phyloP scores from a whole-genome alignment of 2,113 vertebrate genomes.

The Myiagra hebetior region DNA sequence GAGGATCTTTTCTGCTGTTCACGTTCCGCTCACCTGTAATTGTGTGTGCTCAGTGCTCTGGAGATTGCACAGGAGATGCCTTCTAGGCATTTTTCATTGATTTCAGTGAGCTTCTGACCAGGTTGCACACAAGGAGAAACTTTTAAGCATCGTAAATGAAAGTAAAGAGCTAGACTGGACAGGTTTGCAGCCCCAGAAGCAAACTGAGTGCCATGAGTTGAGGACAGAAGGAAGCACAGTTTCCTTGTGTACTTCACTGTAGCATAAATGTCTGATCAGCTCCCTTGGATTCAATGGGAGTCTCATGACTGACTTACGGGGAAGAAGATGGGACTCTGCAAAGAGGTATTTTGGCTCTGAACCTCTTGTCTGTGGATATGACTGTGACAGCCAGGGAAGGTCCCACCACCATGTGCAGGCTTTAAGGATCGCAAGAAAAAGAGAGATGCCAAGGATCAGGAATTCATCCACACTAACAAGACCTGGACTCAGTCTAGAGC shows the following conservation, averaged over 20 bases:
- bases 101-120: neutral
- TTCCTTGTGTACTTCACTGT: neutral
- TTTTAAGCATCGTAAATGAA: neutral
- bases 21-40: neutral
- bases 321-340: neutral
- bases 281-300: neutral
- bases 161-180: neutral
- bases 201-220: neutral
- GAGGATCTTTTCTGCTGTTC: neutral
- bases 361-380: fast-evolving
- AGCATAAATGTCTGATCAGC: neutral
- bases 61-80: neutral
- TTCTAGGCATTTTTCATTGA: neutral
- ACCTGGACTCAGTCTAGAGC: neutral
- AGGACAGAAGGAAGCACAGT: neutral
- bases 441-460: neutral
- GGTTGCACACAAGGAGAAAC: neutral
- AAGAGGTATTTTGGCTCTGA: neutral
- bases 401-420: neutral
- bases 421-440: neutral
- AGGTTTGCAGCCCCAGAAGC: neutral
- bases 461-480: neutral
- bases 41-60: neutral
- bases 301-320: neutral
- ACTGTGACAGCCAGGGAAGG: neutral